phyloP scores from a whole-genome alignment of 1,140 invertebrate genomes.

The Nasonia vitripennis region DNA sequence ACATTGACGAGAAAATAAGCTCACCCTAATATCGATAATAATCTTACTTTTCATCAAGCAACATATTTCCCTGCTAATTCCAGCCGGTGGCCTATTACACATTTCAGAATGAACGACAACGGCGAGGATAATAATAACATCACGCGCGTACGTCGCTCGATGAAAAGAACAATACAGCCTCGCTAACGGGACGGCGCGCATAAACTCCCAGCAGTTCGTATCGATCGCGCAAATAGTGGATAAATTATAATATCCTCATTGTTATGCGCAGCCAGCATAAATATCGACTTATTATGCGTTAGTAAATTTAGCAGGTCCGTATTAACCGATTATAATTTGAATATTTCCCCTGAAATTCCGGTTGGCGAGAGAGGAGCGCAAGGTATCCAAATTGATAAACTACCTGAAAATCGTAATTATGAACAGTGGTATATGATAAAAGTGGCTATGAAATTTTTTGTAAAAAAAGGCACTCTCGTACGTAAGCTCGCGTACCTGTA shows the following conservation, averaged over 20 bases:
- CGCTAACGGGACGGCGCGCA: neutral
- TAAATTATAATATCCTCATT: constrained; percentile 21
- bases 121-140: neutral
- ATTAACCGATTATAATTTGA: neutral
- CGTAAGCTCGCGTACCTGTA: too few relatives aligned
- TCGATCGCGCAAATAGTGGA: neutral
- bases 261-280: neutral
- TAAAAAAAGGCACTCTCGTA: neutral
- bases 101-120: neutral
- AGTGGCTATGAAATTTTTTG: neutral
- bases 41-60: too few relatives aligned
- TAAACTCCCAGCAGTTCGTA: neutral
- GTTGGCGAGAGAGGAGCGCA: neutral
- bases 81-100: neutral
- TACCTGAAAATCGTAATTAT: neutral
- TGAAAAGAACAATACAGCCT: neutral
- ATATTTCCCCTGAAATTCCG: neutral
- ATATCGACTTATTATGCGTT: constrained; percentile 1
- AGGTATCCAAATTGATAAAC: neutral
- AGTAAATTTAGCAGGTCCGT: neutral
- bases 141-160: neutral
- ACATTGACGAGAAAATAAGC: too few relatives aligned
- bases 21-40: neutral
- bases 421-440: neutral
- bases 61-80: neutral